Percentiles rank a stretch among this genome's conserved stretches.
phyloP scores from a whole-genome alignment of 2,113 vertebrate genomes.

The Rhabdomys dilectus region DNA sequence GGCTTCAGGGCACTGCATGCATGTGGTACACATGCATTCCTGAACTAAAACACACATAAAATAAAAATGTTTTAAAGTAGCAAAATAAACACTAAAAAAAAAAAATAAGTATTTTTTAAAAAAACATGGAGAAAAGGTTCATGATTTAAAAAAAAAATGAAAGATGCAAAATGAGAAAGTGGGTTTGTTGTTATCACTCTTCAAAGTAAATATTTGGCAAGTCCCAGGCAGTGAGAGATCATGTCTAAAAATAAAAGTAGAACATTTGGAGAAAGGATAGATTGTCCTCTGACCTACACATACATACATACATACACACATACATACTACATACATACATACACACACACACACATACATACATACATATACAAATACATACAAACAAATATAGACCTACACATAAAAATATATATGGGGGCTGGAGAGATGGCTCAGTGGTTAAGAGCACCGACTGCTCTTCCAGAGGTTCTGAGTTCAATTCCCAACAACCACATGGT shows the following conservation, averaged over 20 bases:
- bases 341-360: no score
- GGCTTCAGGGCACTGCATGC: not conserved
- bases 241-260: not conserved
- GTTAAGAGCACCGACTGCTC: no score
- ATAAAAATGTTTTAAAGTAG: not conserved
- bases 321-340: not conserved
- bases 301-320: no score
- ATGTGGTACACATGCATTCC: not conserved
- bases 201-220: not conserved
- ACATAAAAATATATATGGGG: not conserved
- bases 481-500: no score
- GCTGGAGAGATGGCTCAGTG: no score
- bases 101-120: not conserved
- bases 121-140: not conserved
- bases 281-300: not conserved
- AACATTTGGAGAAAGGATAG: not conserved
- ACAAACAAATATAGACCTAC: not conserved
- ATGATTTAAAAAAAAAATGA: not conserved
- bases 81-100: not conserved
- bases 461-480: no score
- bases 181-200: not conserved
- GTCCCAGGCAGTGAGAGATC: not conserved
- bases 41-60: not conserved
- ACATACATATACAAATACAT: fast-evolving
- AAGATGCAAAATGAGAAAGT: not conserved